Conservation (phyloP, 2,113 vertebrate genomes). For the Rattus rattus region DNA sequence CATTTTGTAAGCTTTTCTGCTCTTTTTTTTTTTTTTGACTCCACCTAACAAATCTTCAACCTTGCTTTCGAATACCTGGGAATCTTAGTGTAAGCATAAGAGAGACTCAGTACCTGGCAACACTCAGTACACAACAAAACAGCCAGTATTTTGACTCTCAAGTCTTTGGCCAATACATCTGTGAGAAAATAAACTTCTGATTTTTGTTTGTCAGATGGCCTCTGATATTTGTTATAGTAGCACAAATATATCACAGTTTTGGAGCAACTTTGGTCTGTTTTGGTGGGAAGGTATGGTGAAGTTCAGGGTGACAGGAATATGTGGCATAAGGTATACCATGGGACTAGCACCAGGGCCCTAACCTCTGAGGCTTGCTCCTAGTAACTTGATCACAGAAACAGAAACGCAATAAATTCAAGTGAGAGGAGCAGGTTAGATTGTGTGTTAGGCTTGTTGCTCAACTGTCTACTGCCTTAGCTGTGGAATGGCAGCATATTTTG, state of each 20-base stretch:
- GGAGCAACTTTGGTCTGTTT: not conserved
- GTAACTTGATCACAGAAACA: not conserved
- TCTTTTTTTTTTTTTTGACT: not conserved
- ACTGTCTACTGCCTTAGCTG: not conserved
- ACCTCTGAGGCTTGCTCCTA: not conserved
- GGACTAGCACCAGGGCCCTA: not conserved
- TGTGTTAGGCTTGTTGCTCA: not conserved
- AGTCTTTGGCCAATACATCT: not conserved
- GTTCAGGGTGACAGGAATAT: not conserved
- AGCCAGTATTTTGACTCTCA: not conserved
- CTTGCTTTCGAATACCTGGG: not conserved
- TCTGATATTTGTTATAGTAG: not conserved
- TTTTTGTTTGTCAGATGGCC: not conserved
- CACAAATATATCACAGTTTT: not conserved
- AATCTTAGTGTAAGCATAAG: not conserved
- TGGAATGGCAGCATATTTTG: not conserved
- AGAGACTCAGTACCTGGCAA: not conserved
- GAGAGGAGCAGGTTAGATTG: not conserved
- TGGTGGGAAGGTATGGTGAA: not conserved
- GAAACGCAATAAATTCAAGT: not conserved
- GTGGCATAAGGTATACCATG: not conserved
- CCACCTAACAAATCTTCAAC: not conserved
- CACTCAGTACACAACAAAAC: not conserved
- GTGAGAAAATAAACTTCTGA: not conserved
- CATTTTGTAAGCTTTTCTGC: not conserved